Evolutionary conservation across 2,888 invertebrate genomes (phyloP).

Genomic region (Leptinotarsa haldemani): DNA sequence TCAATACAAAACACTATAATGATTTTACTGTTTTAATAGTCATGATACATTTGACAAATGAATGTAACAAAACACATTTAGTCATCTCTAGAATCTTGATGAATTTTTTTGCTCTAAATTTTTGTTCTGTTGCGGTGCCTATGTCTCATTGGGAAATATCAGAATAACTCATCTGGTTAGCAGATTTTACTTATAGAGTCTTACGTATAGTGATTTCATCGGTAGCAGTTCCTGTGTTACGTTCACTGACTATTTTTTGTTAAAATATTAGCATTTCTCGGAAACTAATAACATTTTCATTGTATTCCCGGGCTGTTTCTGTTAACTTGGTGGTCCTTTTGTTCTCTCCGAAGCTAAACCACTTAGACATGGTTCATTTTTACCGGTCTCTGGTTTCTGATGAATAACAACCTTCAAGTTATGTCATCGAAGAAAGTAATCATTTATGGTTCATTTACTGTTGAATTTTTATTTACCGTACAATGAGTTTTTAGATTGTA

Average conservation of each 20-base stretch:
- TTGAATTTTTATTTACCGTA: background rate
- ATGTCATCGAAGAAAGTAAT: conserved; percentile 14
- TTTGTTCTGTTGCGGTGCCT: too few relatives aligned
- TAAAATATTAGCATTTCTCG: background rate
- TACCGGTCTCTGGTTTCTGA: background rate
- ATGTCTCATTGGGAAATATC: too few relatives aligned
- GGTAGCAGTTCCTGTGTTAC: too few relatives aligned
- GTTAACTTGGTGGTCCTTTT: background rate
- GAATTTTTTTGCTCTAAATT: too few relatives aligned
- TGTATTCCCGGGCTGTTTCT: background rate
- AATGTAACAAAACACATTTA: too few relatives aligned
- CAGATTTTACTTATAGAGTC: too few relatives aligned
- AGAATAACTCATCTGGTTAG: too few relatives aligned
- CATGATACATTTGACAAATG: background rate
- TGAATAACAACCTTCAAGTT: conserved; percentile 5
- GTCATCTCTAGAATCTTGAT: too few relatives aligned
- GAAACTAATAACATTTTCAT: background rate
- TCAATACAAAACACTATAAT: background rate
- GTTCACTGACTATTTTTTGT: too few relatives aligned
- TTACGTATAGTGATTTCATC: too few relatives aligned
- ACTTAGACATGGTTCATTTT: background rate
- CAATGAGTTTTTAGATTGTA: conserved; percentile 1
- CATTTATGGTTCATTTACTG: background rate
- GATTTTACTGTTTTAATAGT: conserved; percentile 1
- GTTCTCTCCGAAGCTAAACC: background rate